Evolutionary conservation across 2,888 invertebrate genomes (phyloP).

Genomic region (Ennomos quercinarius): DNA sequence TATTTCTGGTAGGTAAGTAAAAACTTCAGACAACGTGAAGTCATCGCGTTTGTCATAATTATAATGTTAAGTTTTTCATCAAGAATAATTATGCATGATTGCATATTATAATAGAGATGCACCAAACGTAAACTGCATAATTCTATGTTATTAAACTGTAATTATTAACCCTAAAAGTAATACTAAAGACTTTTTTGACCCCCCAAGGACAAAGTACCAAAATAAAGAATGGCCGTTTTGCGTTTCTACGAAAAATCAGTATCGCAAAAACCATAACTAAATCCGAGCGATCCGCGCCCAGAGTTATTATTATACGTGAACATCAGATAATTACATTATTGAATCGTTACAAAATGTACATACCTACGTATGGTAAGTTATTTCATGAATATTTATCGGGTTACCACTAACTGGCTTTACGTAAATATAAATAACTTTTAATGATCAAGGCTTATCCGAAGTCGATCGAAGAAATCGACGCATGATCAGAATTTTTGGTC

Average conservation of each 20-base stretch:
- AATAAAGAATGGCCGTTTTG: slow-evolving; percentile 56
- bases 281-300: slow-evolving; percentile 34
- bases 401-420: slow-evolving; percentile 64
- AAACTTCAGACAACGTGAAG: slow-evolving; percentile 43
- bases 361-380: slow-evolving; percentile 40
- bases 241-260: slow-evolving; percentile 63
- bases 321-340: slow-evolving; percentile 42
- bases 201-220: slow-evolving; percentile 55
- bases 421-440: slow-evolving; percentile 71
- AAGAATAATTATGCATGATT: slow-evolving; percentile 58
- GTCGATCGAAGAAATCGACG: slow-evolving; percentile 64
- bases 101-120: slow-evolving; percentile 65
- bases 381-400: slow-evolving; percentile 67
- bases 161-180: slow-evolving; percentile 28
- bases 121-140: slow-evolving; percentile 65
- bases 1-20: slow-evolving; percentile 15
- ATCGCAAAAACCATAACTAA: slow-evolving; percentile 51
- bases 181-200: slow-evolving; percentile 55
- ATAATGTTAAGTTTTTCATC: slow-evolving; percentile 58
- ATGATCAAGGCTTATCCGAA: slow-evolving; percentile 63
- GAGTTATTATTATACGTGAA: slow-evolving; percentile 38
- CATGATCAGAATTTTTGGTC: slow-evolving; percentile 64
- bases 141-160: slow-evolving; percentile 58
- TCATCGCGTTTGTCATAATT: slow-evolving; percentile 52
- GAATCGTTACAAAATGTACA: slow-evolving; percentile 38